phyloP scores from a whole-genome alignment of 2,797 vertebrate genomes.

The Xiphorhynchus erythropygius region DNA sequence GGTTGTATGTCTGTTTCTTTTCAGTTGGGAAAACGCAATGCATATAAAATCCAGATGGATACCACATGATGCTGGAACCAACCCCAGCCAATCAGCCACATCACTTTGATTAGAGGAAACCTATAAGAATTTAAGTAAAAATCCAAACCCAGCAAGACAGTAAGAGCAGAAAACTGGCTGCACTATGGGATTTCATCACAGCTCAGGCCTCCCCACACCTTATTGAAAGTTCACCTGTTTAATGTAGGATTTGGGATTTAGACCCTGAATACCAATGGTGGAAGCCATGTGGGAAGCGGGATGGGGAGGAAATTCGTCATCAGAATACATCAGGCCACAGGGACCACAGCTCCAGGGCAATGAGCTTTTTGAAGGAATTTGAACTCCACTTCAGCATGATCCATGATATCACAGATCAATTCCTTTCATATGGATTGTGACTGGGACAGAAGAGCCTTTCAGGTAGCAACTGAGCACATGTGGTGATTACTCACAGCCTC shows the following conservation, averaged over 20 bases:
- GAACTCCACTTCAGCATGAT: neutral
- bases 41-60: slow-evolving; percentile 61
- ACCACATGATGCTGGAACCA: slow-evolving; percentile 37
- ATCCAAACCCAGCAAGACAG: neutral
- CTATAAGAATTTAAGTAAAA: slow-evolving; percentile 1
- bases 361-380: neutral
- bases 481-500: neutral
- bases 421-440: neutral
- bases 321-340: neutral
- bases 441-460: neutral
- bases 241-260: neutral
- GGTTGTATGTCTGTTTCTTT: neutral
- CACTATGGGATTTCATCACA: neutral
- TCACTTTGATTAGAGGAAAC: neutral
- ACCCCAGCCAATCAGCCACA: neutral
- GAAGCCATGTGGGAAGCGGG: neutral
- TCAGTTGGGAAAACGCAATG: neutral
- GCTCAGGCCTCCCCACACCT: neutral
- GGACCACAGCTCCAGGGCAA: neutral
- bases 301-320: neutral
- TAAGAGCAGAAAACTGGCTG: neutral
- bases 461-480: neutral
- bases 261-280: neutral
- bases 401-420: neutral
- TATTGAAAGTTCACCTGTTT: neutral